A percentile compares a stretch with the other conserved stretches of the same genome.
Conservation (phyloP, 2,797 vertebrate species). For the Trachops cirrhosus region DNA sequence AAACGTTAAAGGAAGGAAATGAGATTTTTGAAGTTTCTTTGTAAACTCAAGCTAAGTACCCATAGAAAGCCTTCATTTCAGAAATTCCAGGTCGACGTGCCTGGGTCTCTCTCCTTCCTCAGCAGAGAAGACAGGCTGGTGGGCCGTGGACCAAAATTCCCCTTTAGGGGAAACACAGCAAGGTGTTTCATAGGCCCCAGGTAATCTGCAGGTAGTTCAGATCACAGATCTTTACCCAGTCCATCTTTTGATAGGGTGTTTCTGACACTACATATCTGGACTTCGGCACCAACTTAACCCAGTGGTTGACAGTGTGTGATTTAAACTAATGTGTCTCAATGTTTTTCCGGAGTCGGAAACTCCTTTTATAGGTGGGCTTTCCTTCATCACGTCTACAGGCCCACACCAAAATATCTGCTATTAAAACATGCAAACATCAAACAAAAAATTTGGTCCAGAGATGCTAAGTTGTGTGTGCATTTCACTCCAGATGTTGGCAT, state of each 20-base stretch:
- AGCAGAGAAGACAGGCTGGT: not conserved
- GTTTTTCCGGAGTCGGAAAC: slow-evolving; percentile 17
- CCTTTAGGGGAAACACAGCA: not conserved
- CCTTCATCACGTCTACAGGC: not conserved
- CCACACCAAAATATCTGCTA: slow-evolving; percentile 23
- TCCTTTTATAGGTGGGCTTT: slow-evolving; percentile 28
- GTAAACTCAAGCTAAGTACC: not conserved
- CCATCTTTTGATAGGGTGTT: not conserved
- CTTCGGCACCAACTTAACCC: not conserved
- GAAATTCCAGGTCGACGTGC: not conserved
- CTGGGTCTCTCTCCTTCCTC: not conserved
- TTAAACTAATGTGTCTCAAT: slow-evolving; percentile 2
- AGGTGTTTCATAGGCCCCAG: not conserved
- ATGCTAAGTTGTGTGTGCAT: not conserved
- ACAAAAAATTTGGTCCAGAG: not conserved
- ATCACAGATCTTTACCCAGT: not conserved
- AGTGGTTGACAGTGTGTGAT: not conserved
- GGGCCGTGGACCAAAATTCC: not conserved
- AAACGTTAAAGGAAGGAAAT: not conserved
- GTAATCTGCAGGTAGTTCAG: not conserved
- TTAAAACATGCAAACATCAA: slow-evolving; percentile 24
- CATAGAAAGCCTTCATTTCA: not conserved
- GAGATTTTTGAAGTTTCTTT: not conserved
- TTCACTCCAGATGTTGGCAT: not conserved
- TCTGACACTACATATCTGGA: slow-evolving; percentile 5